Evolutionary conservation across 2,888 invertebrate genomes (phyloP).

Genomic region (Acanthosepion esculentum): DNA sequence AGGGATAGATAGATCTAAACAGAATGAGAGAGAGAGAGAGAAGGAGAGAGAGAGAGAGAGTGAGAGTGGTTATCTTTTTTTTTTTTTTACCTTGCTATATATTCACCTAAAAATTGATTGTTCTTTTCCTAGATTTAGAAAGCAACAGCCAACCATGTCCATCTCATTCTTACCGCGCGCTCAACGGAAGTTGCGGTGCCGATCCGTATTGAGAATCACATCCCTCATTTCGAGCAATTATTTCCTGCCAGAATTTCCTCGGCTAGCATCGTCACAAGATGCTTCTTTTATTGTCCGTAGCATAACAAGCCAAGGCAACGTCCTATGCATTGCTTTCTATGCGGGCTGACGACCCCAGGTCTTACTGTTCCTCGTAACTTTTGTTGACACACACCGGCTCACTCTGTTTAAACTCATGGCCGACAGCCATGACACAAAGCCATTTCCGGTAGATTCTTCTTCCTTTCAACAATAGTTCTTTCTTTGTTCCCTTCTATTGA

Average conservation of each 20-base stretch:
- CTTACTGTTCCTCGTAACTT: neutral
- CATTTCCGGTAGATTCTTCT: neutral
- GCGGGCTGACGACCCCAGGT: neutral
- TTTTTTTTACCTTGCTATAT: neutral
- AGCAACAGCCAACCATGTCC: neutral
- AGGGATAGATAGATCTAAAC: too few relatives aligned
- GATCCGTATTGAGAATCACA: neutral
- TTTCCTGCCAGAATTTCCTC: neutral
- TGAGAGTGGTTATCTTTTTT: too few relatives aligned
- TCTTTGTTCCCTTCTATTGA: neutral
- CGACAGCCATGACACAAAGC: neutral
- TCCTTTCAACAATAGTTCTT: neutral
- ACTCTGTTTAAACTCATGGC: neutral
- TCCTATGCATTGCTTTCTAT: neutral
- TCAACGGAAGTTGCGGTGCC: neutral
- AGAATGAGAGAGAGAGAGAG: too few relatives aligned
- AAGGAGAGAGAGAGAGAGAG: too few relatives aligned
- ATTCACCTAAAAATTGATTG: neutral
- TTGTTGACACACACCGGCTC: neutral
- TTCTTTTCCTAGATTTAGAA: neutral
- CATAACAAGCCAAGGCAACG: neutral
- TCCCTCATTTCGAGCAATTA: neutral
- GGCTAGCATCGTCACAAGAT: neutral
- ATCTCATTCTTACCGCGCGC: neutral
- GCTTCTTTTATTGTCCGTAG: neutral